phyloP scores from a whole-genome alignment of 2,888 invertebrate species.

The Pogonocherus hispidulus region DNA sequence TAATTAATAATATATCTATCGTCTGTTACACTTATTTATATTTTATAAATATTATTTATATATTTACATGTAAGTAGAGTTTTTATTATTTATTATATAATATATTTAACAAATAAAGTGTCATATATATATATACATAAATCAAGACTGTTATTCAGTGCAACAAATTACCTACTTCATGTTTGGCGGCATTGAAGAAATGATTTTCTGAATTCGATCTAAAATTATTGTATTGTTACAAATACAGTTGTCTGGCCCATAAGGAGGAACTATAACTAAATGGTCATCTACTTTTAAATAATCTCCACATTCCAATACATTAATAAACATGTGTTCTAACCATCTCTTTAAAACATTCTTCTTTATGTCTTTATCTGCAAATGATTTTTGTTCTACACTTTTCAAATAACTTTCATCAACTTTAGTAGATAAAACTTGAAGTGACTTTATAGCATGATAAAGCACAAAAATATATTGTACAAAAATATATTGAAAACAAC shows the following conservation, averaged over 20 bases:
- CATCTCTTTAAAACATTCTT: slow-evolving; percentile 60
- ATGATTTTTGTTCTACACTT: slow-evolving; percentile 18
- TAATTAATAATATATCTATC: slow-evolving; percentile 2
- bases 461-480: slow-evolving; percentile 54
- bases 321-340: slow-evolving; percentile 63
- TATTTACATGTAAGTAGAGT: background rate
- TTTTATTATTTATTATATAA: background rate
- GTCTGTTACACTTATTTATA: slow-evolving; percentile 35
- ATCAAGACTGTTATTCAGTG: background rate
- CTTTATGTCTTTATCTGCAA: slow-evolving; percentile 37
- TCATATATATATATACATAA: slow-evolving; percentile 37
- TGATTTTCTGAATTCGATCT: slow-evolving; percentile 63
- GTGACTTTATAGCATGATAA: slow-evolving; percentile 57
- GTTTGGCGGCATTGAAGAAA: slow-evolving; percentile 62
- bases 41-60: slow-evolving; percentile 29
- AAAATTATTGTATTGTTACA: slow-evolving; percentile 66
- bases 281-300: slow-evolving; percentile 63
- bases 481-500: too few species aligned
- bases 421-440: slow-evolving; percentile 53
- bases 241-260: slow-evolving; percentile 63
- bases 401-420: slow-evolving; percentile 48
- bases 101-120: slow-evolving; percentile 11
- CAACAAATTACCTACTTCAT: slow-evolving; percentile 41
- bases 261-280: slow-evolving; percentile 65
- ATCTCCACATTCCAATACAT: slow-evolving; percentile 62